Evolutionary conservation across 2,888 invertebrate species (phyloP), one percentile per base, ranked within the genome.

Genomic region (Physocephala rufipes): DNA sequence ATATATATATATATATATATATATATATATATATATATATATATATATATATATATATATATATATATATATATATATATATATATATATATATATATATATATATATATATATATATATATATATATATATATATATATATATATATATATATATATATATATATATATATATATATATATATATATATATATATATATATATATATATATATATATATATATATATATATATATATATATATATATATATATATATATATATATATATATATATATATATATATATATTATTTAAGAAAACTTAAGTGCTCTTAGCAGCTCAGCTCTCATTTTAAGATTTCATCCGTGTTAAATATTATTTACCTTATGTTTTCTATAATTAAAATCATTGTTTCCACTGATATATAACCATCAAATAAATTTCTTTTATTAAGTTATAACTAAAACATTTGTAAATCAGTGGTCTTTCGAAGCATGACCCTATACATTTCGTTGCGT

Each of bases 291-390:
- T 13, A n/a, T 15, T 49, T 49, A 58, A 28, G n/a, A 15, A 1
- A 28, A 28, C 16, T 58, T 24, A 36, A 36, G 36, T 36, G 36
- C 4, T 36, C 36, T 36, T 36, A 36, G 36, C 36, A 36, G 36
- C 36, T 9, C 36, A 26, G 58, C 58, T 26, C 58, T 28, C 24
- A 24, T 21, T 58, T 58, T 58, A 28, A 55, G 26, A 24, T 16
- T 15, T 26, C 5, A 36, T 7, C 9, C 36, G 36, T 36, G 9
- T n/a, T 58, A 58, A 36, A 36, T 24, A 26, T 28, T 58, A 16
- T 58, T 58, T 24, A 24, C 53, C 15, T 24, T 58, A 58, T 13
- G 58, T 28, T 58, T 58, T 58, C 15, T 49, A 28, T 5, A 58
- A 58, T 58, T 28, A 58, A 58, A 55, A 28, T 58, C 13, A 58